A percentile compares a stretch with the other conserved stretches of the same genome.
Evolutionary conservation across 2,888 invertebrate genomes (phyloP).

Genomic region (Cyaniris semiargus): DNA sequence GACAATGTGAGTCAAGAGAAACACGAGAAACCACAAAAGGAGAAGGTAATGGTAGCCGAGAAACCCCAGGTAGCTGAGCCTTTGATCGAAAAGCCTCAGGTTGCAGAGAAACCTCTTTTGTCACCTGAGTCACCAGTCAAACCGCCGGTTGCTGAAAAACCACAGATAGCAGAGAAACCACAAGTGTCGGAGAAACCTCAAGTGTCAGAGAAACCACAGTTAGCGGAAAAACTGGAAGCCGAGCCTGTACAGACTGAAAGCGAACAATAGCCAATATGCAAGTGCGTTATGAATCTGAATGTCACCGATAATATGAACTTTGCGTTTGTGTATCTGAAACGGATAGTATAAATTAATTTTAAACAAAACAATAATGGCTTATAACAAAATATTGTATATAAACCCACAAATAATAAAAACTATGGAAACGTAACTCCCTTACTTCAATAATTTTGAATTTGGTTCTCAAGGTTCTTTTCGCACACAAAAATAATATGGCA

Average conservation of each 20-base stretch:
- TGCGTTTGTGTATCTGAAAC: constrained; percentile 72
- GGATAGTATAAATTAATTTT: constrained; percentile 55
- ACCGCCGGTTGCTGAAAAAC: constrained; percentile 42
- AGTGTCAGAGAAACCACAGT: constrained; percentile 57
- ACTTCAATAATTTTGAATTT: too few species aligned
- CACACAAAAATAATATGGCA: too few species aligned
- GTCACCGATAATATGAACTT: constrained; percentile 61
- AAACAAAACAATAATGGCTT: not conserved
- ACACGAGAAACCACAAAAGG: constrained; percentile 42
- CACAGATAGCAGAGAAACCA: constrained; percentile 51
- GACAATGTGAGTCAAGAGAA: constrained; percentile 34
- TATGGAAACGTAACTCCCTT: too few species aligned
- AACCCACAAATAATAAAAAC: too few species aligned
- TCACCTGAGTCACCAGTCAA: constrained; percentile 45
- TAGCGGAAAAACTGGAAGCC: constrained; percentile 51
- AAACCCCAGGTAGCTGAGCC: constrained; percentile 51
- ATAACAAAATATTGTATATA: not conserved
- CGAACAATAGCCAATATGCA: constrained; percentile 72
- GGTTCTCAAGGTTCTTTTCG: too few species aligned
- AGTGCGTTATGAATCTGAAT: constrained; percentile 54
- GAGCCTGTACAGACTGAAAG: constrained; percentile 63
- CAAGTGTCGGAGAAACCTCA: constrained; percentile 52
- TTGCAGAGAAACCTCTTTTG: constrained; percentile 46
- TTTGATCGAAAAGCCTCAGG: constrained; percentile 38
- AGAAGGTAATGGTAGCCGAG: constrained; percentile 44